Evolutionary conservation across 2,113 vertebrate species (phyloP), one percentile per base, ranked within the genome.

Genomic region (Henicopernis longicauda): DNA sequence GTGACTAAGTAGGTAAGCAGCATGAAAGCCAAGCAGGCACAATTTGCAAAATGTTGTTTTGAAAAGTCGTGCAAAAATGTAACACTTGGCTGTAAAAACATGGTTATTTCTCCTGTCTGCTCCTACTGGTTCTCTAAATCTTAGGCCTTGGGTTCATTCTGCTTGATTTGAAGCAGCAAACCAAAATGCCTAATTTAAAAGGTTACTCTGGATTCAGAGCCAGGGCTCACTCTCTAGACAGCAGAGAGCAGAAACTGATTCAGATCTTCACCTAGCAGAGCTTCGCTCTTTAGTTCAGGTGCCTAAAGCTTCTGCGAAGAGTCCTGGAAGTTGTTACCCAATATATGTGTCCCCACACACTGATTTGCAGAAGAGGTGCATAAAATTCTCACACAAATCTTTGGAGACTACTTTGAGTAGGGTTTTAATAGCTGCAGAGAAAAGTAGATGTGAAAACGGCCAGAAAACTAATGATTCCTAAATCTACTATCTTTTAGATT

Each of bases 341-440:
- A 1, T 8, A 0, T 1, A 16, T 69, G 29, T 14, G 18, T 54
- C 18, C n/a, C 32, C 71, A 62, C 16, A 40, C 44, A 21, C 36
- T 31, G 16, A 38, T 44, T 40, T 61, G 49, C 42, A 72, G 25
- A 52, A 36, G n/a, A 40, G 8, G 4, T 36, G 19, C 18, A 16
- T 29, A 16, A 58, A 73, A 65, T 65, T 52, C 55, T 84, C 44
- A 44, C 10, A 5, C n/a, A 65, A 54, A 26, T 20, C 45, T 84
- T 27, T 40, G 54, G 31, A 29, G 13, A 52, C 23, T 32, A 7
- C 6, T 45, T 23, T 11, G 10, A 20, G 32, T 18, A 40, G 44
- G 11, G 21, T 38, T 74, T 83, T 27, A 69, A 63, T 32, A 72
- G 29, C 55, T 81, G 16, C 50, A 61, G 34, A 55, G 42, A 59